These are phyloP conservation scores for Lagocephalus sceleratus DNA, from an alignment of 2,797 vertebrate genomes.

Conservation along the genomic window DNA sequence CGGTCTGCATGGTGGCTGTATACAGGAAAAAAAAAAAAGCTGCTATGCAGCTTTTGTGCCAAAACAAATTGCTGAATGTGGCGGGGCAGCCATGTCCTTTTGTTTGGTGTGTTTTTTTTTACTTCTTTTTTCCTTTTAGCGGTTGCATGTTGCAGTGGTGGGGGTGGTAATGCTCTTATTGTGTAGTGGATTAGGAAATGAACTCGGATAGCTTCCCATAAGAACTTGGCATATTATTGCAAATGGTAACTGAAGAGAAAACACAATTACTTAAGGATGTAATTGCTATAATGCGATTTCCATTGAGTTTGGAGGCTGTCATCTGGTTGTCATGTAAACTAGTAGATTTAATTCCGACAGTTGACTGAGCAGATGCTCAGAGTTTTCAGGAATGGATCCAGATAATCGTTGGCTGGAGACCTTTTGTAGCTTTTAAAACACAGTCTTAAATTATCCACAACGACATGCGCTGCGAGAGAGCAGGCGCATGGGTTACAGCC, in stretches of 20 bases:
- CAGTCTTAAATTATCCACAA: slow-evolving; percentile 11
- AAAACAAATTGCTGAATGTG: slow-evolving; percentile 55
- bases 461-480: slow-evolving; percentile 2
- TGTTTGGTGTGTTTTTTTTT: slow-evolving; percentile 19
- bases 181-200: slow-evolving; percentile 1
- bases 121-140: slow-evolving; percentile 20
- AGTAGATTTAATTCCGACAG: no score
- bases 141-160: slow-evolving; percentile 18
- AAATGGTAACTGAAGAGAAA: no score
- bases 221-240: no score
- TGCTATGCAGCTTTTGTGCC: slow-evolving; percentile 40
- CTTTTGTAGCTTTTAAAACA: slow-evolving; percentile 10
- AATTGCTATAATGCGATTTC: no score
- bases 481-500: slow-evolving; percentile 17
- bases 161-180: slow-evolving; percentile 6
- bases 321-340: background rate
- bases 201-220: no score
- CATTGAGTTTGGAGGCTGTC: slow-evolving; percentile 3
- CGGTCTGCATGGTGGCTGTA: no score
- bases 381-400: slow-evolving; percentile 2
- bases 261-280: no score
- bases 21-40: slow-evolving; percentile 34
- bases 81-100: slow-evolving; percentile 20
- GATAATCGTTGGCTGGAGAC: slow-evolving; percentile 1
- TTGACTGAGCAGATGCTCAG: background rate